Evolutionary conservation across 1,140 invertebrate genomes (phyloP).

Genomic region (Vanessa atalanta): DNA sequence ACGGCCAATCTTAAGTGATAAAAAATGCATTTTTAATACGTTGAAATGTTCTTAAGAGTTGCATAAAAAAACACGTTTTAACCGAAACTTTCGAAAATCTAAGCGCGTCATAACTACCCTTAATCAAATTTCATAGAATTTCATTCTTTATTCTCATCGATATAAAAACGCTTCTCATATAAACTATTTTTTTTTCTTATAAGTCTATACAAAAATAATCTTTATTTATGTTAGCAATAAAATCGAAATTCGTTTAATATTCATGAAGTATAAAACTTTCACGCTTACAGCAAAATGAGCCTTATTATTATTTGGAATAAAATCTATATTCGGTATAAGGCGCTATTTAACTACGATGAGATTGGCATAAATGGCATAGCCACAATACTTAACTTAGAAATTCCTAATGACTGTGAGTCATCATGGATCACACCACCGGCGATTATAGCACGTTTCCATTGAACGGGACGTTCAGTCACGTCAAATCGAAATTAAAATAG

Average conservation of each 20-base stretch:
- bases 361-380: conserved; percentile 34
- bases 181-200: no score
- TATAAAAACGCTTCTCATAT: no score
- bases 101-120: no score
- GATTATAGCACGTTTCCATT: conserved; percentile 25
- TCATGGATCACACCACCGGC: conserved; percentile 31
- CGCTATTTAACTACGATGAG: conserved; percentile 23
- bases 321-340: not conserved
- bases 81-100: no score
- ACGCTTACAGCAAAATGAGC: not conserved
- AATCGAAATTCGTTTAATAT: not conserved
- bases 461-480: not conserved
- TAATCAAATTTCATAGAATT: no score
- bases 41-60: no score
- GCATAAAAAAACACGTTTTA: no score
- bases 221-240: not conserved
- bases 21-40: no score
- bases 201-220: not conserved
- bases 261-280: not conserved
- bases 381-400: conserved; percentile 47
- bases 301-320: not conserved
- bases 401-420: conserved; percentile 49
- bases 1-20: no score
- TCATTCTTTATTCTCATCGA: no score
- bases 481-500: no score